Percentiles rank a stretch among this genome's conserved stretches.
These are phyloP conservation scores for Steatocranus sp. DNA, from an alignment of 2,797 vertebrate genomes.

Conservation along the genomic window DNA sequence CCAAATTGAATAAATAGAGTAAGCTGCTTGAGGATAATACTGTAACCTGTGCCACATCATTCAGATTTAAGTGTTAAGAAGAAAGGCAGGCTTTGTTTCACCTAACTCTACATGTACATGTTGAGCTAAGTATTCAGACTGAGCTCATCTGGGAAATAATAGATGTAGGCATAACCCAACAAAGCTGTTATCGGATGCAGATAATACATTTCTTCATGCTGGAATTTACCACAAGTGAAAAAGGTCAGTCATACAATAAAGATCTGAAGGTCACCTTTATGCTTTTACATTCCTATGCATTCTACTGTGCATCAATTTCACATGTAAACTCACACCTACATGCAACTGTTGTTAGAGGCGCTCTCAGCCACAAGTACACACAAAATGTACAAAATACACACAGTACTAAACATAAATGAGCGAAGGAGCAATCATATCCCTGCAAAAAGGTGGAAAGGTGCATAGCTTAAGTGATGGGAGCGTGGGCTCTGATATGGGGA, in stretches of 20 bases:
- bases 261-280: constrained; percentile 18
- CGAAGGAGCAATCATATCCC: constrained; percentile 8
- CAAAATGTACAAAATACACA: neutral
- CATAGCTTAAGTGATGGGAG: neutral
- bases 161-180: neutral
- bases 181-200: neutral
- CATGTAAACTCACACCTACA: neutral
- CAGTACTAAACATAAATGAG: neutral
- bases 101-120: neutral
- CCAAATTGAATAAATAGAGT: neutral
- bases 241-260: constrained; percentile 3
- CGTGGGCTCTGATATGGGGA: neutral
- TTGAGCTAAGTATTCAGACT: neutral
- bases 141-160: neutral
- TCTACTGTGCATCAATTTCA: neutral
- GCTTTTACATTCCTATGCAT: constrained; percentile 4
- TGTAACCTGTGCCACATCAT: neutral
- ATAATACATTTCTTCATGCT: neutral
- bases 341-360: neutral
- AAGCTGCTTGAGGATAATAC: neutral
- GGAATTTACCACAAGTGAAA: neutral
- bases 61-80: neutral
- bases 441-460: neutral
- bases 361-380: neutral
- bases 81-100: neutral